Evolutionary conservation across 2,888 invertebrate genomes (phyloP), one percentile per base, ranked within the genome.

Genomic region (Pollenia angustigena): DNA sequence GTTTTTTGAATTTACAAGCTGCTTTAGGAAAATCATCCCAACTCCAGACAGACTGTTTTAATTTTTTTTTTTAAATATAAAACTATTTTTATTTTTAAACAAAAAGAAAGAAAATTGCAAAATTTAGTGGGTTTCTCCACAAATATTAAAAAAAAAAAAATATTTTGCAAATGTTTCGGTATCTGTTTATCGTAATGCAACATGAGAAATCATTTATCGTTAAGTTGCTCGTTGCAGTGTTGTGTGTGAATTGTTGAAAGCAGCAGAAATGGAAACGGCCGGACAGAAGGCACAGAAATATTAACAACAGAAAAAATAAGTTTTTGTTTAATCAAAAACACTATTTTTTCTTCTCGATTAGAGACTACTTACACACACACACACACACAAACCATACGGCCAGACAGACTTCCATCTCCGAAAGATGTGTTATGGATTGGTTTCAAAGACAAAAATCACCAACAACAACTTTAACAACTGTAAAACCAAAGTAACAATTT

Each of bases 151-250:
- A 66, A 60, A 40, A 60, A 56, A 42, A 56, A 60, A 16, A 60
- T 23, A 60, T 50, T 74, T 50, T 68, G 74, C 42, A 48, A 48
- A 58, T 64, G 14, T 71, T 76, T 62, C 48, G 56, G 48, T 62
- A 75, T 80, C 48, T 80, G 85, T 72, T 85, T 78, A 81, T 81
- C 85, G 76, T 60, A 81, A 60, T 78, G 81, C 76, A 85, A 81
- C 72, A 85, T 85, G 72, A 85, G 81, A 85, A 72, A 78, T 78
- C 72, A 85, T 85, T 81, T 81, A 85, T 66, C 58, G 83, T 32
- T 18, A 42, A 40, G 44, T 68, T 66, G 18, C 62, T 66, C 44
- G 11, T 50, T 71, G 50, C 16, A 46, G 48, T 72, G 56, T 40
- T 46, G 56, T 56, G 46, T 74, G 60, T 52, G 42, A 74, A 68